A percentile compares a stretch with the other conserved stretches of the same genome.
Conservation (phyloP, 2,113 vertebrate species). For the Thunnus thynnus region DNA sequence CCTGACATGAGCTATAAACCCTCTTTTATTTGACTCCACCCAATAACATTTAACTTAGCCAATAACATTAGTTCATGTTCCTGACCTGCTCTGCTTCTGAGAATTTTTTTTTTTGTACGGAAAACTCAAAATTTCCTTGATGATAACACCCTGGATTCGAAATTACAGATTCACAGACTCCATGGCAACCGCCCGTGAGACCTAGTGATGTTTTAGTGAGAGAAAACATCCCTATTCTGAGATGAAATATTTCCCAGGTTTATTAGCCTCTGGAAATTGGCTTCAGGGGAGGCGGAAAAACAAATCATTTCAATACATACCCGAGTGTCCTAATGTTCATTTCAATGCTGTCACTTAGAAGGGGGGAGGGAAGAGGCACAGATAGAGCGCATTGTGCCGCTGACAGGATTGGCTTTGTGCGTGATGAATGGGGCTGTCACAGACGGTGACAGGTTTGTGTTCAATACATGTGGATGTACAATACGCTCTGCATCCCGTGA, state of each 20-base stretch:
- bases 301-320: conserved; percentile 82
- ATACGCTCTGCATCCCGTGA: conserved; percentile 85
- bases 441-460: conserved; percentile 85
- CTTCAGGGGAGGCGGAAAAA: conserved; percentile 76
- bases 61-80: neutral
- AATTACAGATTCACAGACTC: conserved; percentile 15
- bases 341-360: conserved; percentile 84
- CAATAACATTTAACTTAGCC: neutral
- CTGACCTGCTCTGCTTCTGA: neutral
- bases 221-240: conserved; percentile 29
- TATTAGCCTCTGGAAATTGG: conserved; percentile 83
- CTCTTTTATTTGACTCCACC: neutral
- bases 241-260: conserved; percentile 75
- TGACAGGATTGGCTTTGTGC: conserved; percentile 86
- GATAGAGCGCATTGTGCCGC: conserved; percentile 77
- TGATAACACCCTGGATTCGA: conserved; percentile 20
- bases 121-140: neutral
- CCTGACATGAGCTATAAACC: too few species aligned
- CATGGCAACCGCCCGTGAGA: conserved; percentile 35
- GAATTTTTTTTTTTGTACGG: neutral
- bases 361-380: conserved; percentile 56
- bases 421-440: conserved; percentile 89
- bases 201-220: conserved; percentile 27
- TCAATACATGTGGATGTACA: conserved; percentile 88
- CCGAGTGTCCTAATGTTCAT: conserved; percentile 81